These are phyloP conservation scores for Perca schrenkii DNA, from an alignment of 2,113 vertebrate species.

Conservation along the genomic window DNA sequence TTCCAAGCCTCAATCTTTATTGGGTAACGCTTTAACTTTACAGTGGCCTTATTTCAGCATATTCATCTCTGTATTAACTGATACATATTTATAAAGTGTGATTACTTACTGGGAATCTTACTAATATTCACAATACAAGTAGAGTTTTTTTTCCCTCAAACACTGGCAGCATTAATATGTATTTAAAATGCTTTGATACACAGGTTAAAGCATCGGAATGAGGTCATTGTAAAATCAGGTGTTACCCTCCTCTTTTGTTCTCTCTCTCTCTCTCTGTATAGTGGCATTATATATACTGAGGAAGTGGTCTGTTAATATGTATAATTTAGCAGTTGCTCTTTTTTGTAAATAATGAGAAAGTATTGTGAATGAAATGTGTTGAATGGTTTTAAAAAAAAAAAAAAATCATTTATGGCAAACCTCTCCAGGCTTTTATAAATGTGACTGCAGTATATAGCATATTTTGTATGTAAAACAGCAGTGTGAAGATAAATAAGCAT, in stretches of 20 bases:
- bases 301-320: constrained; percentile 94
- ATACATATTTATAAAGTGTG: constrained; percentile 48
- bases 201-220: constrained; percentile 48
- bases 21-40: constrained; percentile 44
- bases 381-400: constrained; percentile 87
- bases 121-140: constrained; percentile 28
- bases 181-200: constrained; percentile 41
- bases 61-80: constrained; percentile 44
- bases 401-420: constrained; percentile 81
- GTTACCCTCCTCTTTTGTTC: constrained; percentile 22
- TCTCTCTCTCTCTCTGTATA: constrained; percentile 70
- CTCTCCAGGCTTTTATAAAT: constrained; percentile 83
- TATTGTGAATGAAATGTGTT: constrained; percentile 94
- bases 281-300: constrained; percentile 81
- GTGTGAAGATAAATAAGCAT: constrained; percentile 83
- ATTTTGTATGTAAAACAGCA: constrained; percentile 96
- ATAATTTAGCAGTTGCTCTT: constrained; percentile 92
- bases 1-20: constrained; percentile 64
- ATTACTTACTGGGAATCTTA: constrained; percentile 25
- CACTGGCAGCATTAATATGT: constrained; percentile 58
- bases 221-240: constrained; percentile 58
- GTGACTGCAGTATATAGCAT: constrained; percentile 78
- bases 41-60: constrained; percentile 60
- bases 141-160: constrained; percentile 29
- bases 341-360: constrained; percentile 94